Conservation (phyloP, 2,888 invertebrate species). For the Leucophenga montana region DNA sequence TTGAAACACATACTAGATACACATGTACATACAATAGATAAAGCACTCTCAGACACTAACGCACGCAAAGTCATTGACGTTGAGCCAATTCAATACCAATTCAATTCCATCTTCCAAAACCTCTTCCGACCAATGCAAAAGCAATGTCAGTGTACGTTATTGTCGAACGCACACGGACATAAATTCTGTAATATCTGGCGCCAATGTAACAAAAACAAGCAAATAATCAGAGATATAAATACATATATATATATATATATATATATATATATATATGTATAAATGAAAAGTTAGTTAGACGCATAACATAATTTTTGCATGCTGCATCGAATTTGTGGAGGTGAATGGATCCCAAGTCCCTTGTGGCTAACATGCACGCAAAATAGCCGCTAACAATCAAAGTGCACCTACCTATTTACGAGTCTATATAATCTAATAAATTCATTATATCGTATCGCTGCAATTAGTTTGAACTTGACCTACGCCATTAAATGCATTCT, state of each 20-base stretch:
- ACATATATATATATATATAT: no score
- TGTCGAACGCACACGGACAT: slow-evolving; percentile 1
- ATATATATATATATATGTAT: no score
- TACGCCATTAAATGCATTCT: slow-evolving; percentile 5
- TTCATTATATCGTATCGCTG: background rate
- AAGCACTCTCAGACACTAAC: background rate
- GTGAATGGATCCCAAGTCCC: no score
- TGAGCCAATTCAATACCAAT: slow-evolving; percentile 5
- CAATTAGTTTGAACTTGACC: slow-evolving; percentile 3
- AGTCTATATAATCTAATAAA: background rate
- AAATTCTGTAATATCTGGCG: slow-evolving; percentile 15
- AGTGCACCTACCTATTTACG: no score
- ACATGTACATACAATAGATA: background rate
- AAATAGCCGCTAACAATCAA: no score
- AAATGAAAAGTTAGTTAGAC: no score
- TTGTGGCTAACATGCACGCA: no score
- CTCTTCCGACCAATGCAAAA: background rate
- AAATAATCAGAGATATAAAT: background rate
- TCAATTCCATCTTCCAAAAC: background rate
- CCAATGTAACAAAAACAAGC: slow-evolving; percentile 8
- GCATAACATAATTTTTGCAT: no score
- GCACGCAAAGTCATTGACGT: slow-evolving; percentile 6
- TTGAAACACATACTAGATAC: background rate
- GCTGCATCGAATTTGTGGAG: no score
- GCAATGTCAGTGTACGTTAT: background rate